Evolutionary conservation across 2,113 vertebrate genomes (phyloP).

Genomic region (Climacteris rufus): DNA sequence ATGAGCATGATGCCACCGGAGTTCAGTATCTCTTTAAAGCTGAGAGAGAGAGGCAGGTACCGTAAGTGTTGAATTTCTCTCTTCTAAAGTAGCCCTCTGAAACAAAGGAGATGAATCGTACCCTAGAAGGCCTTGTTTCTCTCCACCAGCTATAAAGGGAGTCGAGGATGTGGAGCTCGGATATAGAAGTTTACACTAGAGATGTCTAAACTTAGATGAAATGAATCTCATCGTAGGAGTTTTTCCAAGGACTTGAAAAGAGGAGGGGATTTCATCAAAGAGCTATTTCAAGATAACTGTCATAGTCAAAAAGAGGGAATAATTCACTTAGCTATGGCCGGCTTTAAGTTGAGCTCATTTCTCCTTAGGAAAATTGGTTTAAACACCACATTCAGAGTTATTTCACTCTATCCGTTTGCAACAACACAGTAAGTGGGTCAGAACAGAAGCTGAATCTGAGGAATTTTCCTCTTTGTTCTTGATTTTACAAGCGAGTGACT

Average conservation of each 20-base stretch:
- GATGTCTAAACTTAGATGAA: slow-evolving; percentile 52
- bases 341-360: not conserved
- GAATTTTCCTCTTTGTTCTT: slow-evolving; percentile 6
- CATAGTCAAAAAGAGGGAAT: not conserved
- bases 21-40: not conserved
- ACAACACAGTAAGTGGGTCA: slow-evolving; percentile 8
- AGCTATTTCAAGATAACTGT: slow-evolving; percentile 29
- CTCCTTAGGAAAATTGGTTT: not conserved
- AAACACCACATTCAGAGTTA: not conserved
- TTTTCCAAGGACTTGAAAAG: slow-evolving; percentile 56
- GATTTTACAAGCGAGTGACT: slow-evolving; percentile 5
- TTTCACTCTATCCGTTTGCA: not conserved
- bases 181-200: slow-evolving; percentile 36
- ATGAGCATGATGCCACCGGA: not conserved
- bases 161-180: not conserved
- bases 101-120: not conserved
- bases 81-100: not conserved
- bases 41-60: not conserved
- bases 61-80: not conserved
- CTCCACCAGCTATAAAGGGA: slow-evolving; percentile 21
- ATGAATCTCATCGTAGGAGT: slow-evolving; percentile 35
- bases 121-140: not conserved
- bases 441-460: not conserved
- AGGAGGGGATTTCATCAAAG: slow-evolving; percentile 55
- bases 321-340: not conserved